A percentile compares a stretch with the other conserved stretches of the same genome.
Conservation (phyloP, 2,113 vertebrate species). For the Murina feae region DNA sequence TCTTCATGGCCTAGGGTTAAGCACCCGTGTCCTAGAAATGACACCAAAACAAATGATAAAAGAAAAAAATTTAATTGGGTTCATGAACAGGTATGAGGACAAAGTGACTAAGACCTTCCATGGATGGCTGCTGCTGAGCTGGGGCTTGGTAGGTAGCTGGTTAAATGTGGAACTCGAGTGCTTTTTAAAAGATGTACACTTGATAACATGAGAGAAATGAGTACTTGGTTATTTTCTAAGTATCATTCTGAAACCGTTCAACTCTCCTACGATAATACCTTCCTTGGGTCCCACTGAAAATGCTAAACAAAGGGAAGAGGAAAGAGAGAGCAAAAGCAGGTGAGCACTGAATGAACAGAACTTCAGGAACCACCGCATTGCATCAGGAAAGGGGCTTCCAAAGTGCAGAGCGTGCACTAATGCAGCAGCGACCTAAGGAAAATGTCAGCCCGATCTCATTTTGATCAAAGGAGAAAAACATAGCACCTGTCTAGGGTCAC, state of each 20-base stretch:
- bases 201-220: background rate
- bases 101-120: background rate
- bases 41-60: background rate
- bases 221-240: background rate
- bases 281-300: background rate
- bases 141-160: background rate
- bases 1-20: background rate
- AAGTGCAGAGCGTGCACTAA: background rate
- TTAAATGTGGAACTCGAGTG: background rate
- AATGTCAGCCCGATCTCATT: background rate
- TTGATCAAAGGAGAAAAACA: background rate
- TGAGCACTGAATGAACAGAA: background rate
- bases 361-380: background rate
- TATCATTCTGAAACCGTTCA: background rate
- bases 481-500: background rate
- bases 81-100: background rate
- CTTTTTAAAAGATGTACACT: background rate
- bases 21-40: background rate
- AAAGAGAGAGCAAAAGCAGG: background rate
- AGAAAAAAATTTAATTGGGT: background rate
- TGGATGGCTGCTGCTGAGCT: background rate
- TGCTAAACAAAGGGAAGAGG: background rate
- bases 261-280: background rate
- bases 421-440: background rate
- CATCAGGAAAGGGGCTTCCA: background rate